phyloP scores from a whole-genome alignment of 2,797 vertebrate genomes.

The Hirundo rustica region DNA sequence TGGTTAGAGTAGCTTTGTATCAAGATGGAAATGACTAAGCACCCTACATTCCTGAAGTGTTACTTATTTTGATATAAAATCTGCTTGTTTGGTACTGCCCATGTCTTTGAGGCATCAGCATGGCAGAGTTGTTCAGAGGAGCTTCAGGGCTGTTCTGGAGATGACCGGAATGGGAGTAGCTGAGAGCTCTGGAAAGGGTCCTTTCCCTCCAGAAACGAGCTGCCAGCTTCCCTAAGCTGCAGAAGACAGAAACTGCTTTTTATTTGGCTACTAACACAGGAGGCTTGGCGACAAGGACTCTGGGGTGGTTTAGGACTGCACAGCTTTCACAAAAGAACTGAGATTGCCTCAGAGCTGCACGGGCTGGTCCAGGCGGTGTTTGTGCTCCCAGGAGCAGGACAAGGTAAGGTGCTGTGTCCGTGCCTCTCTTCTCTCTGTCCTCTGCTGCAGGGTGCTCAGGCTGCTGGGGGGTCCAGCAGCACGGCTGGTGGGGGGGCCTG shows the following conservation, averaged over 20 bases:
- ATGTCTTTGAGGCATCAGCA: background rate
- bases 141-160: background rate
- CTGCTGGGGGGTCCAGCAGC: background rate
- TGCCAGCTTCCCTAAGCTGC: background rate
- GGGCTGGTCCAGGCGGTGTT: background rate
- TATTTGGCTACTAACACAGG: background rate
- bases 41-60: background rate
- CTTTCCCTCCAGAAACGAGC: background rate
- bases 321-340: background rate
- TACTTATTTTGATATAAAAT: slow-evolving; percentile 42
- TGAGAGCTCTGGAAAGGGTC: background rate
- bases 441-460: background rate
- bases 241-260: background rate
- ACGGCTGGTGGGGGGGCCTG: background rate
- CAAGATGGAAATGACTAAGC: slow-evolving; percentile 8
- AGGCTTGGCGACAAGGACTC: background rate
- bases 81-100: background rate
- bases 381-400: background rate
- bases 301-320: background rate
- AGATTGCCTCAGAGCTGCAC: slow-evolving; percentile 24
- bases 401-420: background rate
- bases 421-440: background rate
- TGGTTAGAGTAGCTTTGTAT: slow-evolving; percentile 2
- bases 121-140: background rate
- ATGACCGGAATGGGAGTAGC: background rate